These are phyloP conservation scores for Graptemys geographica DNA, from an alignment of 2,797 vertebrate species.

Conservation along the genomic window DNA sequence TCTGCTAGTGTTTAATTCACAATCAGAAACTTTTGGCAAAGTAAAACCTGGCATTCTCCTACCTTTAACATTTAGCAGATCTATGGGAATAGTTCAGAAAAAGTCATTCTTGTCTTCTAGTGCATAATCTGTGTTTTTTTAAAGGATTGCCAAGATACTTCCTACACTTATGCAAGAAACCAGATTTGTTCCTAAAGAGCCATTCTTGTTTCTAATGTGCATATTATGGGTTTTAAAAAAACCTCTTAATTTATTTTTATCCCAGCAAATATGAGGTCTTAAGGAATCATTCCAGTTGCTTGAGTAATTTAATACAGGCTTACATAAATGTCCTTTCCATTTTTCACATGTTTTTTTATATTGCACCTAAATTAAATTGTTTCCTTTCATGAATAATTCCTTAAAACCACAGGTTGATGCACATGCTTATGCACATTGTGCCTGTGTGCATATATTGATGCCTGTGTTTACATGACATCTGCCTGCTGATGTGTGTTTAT, in stretches of 20 bases:
- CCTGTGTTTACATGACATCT: rapidly evolving
- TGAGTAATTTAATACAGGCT: neutral
- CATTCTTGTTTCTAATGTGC: constrained; percentile 7
- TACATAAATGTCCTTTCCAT: neutral
- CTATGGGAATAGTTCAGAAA: constrained; percentile 14
- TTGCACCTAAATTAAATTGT: neutral
- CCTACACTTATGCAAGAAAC: constrained; percentile 35
- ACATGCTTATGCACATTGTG: rapidly evolving
- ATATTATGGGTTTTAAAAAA: neutral
- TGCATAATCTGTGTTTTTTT: constrained; percentile 29
- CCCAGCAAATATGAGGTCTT: neutral
- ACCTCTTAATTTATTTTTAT: neutral
- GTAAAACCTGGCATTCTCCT: constrained; percentile 30
- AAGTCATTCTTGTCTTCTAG: constrained; percentile 16
- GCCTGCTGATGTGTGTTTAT: neutral
- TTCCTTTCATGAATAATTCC: neutral
- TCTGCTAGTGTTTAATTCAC: neutral
- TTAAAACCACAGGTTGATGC: neutral
- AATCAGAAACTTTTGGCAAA: constrained; percentile 35
- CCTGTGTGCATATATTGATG: neutral
- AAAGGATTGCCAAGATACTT: constrained; percentile 59
- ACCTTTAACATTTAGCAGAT: constrained; percentile 52
- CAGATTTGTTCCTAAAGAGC: neutral
- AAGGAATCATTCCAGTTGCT: neutral
- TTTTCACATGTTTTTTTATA: neutral